These are phyloP conservation scores for Miltochrista miniata DNA, from an alignment of 2,888 invertebrate species.

Conservation along the genomic window DNA sequence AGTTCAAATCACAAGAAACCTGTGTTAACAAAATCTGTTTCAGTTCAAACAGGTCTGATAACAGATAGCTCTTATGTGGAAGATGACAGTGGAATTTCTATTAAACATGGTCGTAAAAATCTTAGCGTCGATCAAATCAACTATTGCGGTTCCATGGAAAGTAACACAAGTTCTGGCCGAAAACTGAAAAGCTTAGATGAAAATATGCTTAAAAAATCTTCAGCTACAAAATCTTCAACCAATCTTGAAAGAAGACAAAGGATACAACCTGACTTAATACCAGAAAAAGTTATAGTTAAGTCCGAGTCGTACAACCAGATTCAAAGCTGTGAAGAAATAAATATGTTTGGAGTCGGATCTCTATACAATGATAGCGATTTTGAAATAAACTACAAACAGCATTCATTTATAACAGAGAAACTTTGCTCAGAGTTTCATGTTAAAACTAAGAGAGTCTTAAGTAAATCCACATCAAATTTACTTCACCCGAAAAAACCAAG, in stretches of 20 bases:
- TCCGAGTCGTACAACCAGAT: slow-evolving; percentile 80
- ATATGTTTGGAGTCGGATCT: slow-evolving; percentile 82
- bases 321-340: slow-evolving; percentile 81
- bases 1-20: slow-evolving; percentile 78
- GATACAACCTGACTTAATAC: slow-evolving; percentile 80
- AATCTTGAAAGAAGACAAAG: slow-evolving; percentile 78
- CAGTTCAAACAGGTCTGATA: slow-evolving; percentile 80
- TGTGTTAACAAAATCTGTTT: slow-evolving; percentile 78
- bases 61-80: slow-evolving; percentile 67
- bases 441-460: slow-evolving; percentile 86
- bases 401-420: slow-evolving; percentile 87
- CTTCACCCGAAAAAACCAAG: slow-evolving; percentile 83
- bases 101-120: slow-evolving; percentile 77
- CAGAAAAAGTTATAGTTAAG: slow-evolving; percentile 77
- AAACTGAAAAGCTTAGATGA: slow-evolving; percentile 77
- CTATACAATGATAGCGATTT: slow-evolving; percentile 83
- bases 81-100: slow-evolving; percentile 71
- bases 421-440: slow-evolving; percentile 88
- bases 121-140: slow-evolving; percentile 80
- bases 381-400: slow-evolving; percentile 81
- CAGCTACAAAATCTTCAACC: slow-evolving; percentile 73
- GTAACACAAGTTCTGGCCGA: slow-evolving; percentile 76
- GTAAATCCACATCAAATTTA: slow-evolving; percentile 86
- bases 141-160: slow-evolving; percentile 80
- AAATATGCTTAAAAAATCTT: slow-evolving; percentile 77